Evolutionary conservation across 2,797 vertebrate species (phyloP).

Genomic region (Manis crassicaudata): DNA sequence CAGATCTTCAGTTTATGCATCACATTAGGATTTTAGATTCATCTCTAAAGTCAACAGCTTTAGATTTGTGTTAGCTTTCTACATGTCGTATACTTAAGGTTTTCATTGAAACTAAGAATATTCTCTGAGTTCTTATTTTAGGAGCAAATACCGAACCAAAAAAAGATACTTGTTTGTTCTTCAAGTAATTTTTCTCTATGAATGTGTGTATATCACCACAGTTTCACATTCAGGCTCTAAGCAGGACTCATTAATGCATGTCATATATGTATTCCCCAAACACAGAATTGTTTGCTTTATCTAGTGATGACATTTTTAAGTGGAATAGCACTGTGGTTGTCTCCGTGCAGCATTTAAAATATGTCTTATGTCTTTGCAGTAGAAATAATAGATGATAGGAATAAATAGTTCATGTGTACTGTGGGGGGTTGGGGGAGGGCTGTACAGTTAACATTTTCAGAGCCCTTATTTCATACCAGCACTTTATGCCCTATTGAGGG

Average conservation of each 20-base stretch:
- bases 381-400: not conserved
- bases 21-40: not conserved
- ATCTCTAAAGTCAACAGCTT: not conserved
- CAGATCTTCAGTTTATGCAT: not conserved
- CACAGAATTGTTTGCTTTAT: conserved; percentile 44
- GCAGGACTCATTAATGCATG: conserved; percentile 29
- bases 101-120: not conserved
- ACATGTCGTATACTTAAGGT: not conserved
- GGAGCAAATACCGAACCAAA: not conserved
- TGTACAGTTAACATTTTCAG: not conserved
- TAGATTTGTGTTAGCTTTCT: not conserved
- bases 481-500: not conserved
- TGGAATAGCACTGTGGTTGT: not conserved
- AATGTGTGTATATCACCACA: not conserved
- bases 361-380: not conserved
- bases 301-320: conserved; percentile 41
- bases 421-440: not conserved
- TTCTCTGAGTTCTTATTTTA: conserved; percentile 41
- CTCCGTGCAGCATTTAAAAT: not conserved
- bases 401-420: not conserved
- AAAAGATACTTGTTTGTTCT: conserved; percentile 5
- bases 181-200: conserved; percentile 8
- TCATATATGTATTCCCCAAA: conserved; percentile 46
- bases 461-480: not conserved
- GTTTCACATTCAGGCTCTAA: conserved; percentile 67